Evolutionary conservation across 30 jellyfish, hydroid and myxozoan genomes (phyloP).

Genomic region (Hydractinia echinata): DNA sequence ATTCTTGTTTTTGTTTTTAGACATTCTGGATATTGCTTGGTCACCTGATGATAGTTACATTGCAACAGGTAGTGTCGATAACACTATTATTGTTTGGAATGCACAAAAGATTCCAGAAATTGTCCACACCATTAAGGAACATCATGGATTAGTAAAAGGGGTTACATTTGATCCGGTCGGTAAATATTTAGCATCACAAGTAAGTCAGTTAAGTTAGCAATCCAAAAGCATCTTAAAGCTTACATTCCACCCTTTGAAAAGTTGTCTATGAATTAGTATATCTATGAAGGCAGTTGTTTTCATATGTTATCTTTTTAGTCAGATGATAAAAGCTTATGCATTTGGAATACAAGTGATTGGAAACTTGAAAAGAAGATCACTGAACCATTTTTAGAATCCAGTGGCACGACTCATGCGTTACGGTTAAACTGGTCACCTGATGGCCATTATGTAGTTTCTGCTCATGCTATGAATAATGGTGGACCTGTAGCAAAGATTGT

Average conservation of each 20-base stretch:
- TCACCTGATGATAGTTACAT: constrained; percentile 91
- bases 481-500: constrained; percentile 98
- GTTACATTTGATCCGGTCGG: constrained; percentile 99
- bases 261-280: background rate
- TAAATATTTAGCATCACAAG: constrained; percentile 97
- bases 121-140: constrained; percentile 54
- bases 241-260: too few relatives aligned
- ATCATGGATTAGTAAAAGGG: constrained; percentile 94
- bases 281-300: background rate
- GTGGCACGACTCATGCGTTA: constrained; percentile 90
- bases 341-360: constrained; percentile 91
- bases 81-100: constrained; percentile 81
- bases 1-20: constrained; percentile 35
- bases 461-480: constrained; percentile 98
- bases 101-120: constrained; percentile 79
- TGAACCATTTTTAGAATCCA: constrained; percentile 88
- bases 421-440: constrained; percentile 99
- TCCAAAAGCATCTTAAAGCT: too few relatives aligned
- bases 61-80: constrained; percentile 97
- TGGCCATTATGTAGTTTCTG: constrained; percentile 92
- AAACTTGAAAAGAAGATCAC: constrained; percentile 60
- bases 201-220: constrained; percentile 4
- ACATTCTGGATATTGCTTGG: constrained; percentile 93
- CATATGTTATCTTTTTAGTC: constrained; percentile 45
- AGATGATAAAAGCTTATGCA: constrained; percentile 80